Base-by-base conservation (phyloP, 2,113 vertebrate species). In the Gasterosteus aculeatus region DNA sequence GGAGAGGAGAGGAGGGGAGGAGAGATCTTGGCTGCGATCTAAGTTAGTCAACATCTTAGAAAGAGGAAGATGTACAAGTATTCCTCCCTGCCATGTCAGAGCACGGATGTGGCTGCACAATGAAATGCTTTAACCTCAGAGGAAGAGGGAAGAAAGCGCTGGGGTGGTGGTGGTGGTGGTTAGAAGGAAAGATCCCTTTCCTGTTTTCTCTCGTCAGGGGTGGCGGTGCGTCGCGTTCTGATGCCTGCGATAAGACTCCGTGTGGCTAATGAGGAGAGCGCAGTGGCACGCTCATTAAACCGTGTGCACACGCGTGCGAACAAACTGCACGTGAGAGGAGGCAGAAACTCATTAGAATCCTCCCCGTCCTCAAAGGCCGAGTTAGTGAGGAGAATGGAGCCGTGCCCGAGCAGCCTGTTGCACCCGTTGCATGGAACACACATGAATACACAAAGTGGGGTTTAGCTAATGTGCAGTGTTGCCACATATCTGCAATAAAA, bases 231-330 rank as follows among this genome's bases (percentile, higher is more conserved):
- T 84, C 63, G 86, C 85, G 71, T 94, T 93, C 1, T 93, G 91
- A 94, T 91, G 91, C 91, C 86, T 80, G 85, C 79, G 79, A 93
- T 90, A 91, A 91, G 89, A 85, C 83, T 84, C 76, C 49, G 86
- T 87, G 87, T 82, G 89, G 87, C 89, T 95, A 93, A 94, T 92
- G 93, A 93, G 93, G 85, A 89, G 85, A 86, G 85, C 35, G 72
- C 77, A 72, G 26, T 85, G 89, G 80, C 89, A 85, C 77, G 78
- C 90, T 94, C 93, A 91, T 94, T 94, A 94, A 86, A 84, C 75
- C 80, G 56, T 72, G 83, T 81, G 82, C 78, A 15, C 39, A 49
- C 39, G 42, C 19, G 53, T 67, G 59, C 42, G 80, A 76, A 65
- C 63, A 80, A 81, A 80, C 73, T 75, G 69, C 46, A 29, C 72